Base-by-base conservation (phyloP, 2,113 vertebrate species). In the Pangasianodon hypophthalmus region DNA sequence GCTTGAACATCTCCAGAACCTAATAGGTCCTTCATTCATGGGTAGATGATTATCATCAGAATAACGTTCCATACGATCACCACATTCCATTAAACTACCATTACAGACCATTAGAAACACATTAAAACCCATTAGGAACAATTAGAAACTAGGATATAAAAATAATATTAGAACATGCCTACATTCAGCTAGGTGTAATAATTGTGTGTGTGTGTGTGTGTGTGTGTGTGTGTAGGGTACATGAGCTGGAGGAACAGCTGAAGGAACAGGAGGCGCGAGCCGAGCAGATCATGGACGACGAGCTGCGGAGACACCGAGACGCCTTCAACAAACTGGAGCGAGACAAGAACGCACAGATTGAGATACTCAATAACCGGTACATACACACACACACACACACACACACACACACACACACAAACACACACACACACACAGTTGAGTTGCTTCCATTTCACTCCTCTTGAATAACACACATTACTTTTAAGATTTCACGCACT, bases 221-320 rank as follows among this genome's bases (percentile, higher is more conserved):
- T 56, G 44, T 87, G 52, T 54, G 29, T 87, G 10, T 44, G 71
- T 11, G 44, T 94, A 99, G 98, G 95, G 97, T 99, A 83, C 95
- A 99, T 21, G 98, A 98, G 87, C 95, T 99, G 86, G 98, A 99
- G 94, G 98, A 99, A 94, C 97, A 98, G 91, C 90, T 99, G 91
- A 99, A 98, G 94, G 98, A 99, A 91, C 98, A 99, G 94, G 98
- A 99, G 94, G 95, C 96, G 5, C 96, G 95, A 4, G 97, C 97
- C 0, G 97, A 98, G 73, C 97, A 98, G 92, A 95, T 93, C 0
- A 93, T 98, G 92, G 96, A 97, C 87, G 97, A 97, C 85, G 97
- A 97, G 90, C 93, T 95, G 26, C 96, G 97, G 90, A 95, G 97
- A 77, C 98, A 99, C 79, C 91, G 97, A 3, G 98, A 99, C 90